These are phyloP conservation scores for Oxygymnocypris stewartii DNA, from an alignment of 2,113 vertebrate genomes.

Conservation along the genomic window DNA sequence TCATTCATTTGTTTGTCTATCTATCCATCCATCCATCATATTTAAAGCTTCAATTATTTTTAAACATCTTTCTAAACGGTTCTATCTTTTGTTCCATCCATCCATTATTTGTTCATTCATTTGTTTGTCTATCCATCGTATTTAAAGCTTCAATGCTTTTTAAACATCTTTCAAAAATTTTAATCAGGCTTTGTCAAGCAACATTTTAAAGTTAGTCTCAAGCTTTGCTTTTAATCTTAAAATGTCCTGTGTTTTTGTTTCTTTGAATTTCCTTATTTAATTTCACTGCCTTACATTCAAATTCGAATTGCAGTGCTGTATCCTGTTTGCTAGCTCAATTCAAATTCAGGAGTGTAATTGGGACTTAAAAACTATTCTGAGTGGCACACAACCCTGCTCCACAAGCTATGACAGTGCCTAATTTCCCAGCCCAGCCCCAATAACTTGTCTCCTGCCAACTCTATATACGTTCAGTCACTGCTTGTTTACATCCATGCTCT, in stretches of 20 bases:
- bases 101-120: too few relatives aligned
- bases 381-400: neutral
- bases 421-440: constrained; percentile 14
- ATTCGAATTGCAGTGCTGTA: neutral
- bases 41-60: too few relatives aligned
- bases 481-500: constrained; percentile 39
- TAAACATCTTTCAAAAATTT: neutral
- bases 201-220: neutral
- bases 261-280: neutral
- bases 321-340: neutral
- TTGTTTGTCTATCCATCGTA: too few relatives aligned
- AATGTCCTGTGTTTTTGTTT: neutral
- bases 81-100: too few relatives aligned
- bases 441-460: neutral
- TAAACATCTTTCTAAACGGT: too few relatives aligned
- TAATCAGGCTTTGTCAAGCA: neutral
- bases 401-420: neutral
- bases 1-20: too few relatives aligned
- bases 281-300: neutral
- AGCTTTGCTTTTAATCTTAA: neutral
- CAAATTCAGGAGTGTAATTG: neutral
- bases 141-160: too few relatives aligned
- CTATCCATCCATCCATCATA: too few relatives aligned
- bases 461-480: neutral
- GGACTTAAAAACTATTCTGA: neutral